phyloP scores from a whole-genome alignment of 2,113 vertebrate species.

The Bucco capensis region DNA sequence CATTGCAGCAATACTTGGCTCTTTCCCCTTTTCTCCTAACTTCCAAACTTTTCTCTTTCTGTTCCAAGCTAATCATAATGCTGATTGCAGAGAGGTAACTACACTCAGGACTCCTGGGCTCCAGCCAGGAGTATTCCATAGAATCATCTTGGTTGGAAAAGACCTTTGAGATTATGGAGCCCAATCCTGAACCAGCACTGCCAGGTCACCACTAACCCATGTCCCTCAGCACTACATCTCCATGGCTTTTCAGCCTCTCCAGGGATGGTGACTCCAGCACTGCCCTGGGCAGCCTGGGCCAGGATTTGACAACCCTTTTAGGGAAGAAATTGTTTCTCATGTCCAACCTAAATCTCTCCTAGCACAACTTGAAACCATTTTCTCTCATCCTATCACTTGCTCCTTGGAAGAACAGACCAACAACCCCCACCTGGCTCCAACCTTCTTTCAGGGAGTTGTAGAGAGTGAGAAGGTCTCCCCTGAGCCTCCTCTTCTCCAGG shows the following conservation, averaged over 20 bases:
- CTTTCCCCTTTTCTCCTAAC: not conserved
- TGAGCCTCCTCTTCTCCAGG: too few relatives aligned
- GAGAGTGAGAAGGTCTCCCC: too few relatives aligned
- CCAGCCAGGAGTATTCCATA: not conserved
- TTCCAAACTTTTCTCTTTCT: not conserved
- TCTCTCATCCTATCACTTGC: too few relatives aligned
- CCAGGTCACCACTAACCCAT: not conserved
- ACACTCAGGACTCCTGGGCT: not conserved
- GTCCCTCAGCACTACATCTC: not conserved
- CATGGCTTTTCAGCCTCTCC: not conserved
- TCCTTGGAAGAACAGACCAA: too few relatives aligned
- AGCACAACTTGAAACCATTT: too few relatives aligned
- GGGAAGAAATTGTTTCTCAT: too few relatives aligned
- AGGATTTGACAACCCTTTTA: too few relatives aligned
- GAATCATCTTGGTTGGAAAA: not conserved
- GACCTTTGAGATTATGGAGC: not conserved
- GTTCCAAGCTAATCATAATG: fast-evolving
- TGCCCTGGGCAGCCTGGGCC: not conserved
- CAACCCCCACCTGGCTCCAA: too few relatives aligned
- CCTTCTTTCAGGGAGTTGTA: too few relatives aligned
- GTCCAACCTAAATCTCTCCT: too few relatives aligned
- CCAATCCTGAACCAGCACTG: not conserved
- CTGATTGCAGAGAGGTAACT: not conserved
- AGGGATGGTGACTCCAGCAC: not conserved
- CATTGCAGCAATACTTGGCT: not conserved